These are phyloP conservation scores for Lophura nycthemera DNA, from an alignment of 2,113 vertebrate species.

Conservation along the genomic window DNA sequence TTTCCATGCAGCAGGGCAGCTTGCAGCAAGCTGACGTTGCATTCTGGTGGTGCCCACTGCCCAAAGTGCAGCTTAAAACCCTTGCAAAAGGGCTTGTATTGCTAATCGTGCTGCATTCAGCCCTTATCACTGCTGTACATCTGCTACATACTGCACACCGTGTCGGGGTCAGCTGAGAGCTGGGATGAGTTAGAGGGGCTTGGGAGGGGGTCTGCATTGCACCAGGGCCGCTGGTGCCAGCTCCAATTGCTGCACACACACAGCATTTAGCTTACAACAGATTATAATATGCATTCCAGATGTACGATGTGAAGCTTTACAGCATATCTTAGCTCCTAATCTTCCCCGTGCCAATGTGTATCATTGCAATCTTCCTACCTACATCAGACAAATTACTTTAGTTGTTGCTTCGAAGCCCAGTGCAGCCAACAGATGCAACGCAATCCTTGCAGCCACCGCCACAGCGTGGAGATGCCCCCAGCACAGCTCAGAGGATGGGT, in stretches of 20 bases:
- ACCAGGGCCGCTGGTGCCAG: background rate
- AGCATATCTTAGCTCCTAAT: background rate
- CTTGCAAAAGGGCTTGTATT: too few species aligned
- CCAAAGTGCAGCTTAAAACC: too few species aligned
- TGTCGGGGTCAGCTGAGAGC: background rate
- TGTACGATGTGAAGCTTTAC: background rate
- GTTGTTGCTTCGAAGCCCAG: background rate
- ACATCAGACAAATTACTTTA: background rate
- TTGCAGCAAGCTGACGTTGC: fast-evolving
- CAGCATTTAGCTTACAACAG: fast-evolving
- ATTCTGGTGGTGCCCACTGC: fast-evolving
- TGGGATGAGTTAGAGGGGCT: fast-evolving
- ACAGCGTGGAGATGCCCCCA: background rate
- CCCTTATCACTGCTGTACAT: fast-evolving
- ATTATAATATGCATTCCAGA: background rate
- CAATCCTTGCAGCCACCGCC: fast-evolving
- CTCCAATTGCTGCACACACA: background rate
- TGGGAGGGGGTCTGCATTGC: background rate
- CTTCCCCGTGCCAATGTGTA: fast-evolving
- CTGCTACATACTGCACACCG: fast-evolving
- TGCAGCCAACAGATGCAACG: fast-evolving
- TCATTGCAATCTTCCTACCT: background rate
- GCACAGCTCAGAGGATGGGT: background rate
- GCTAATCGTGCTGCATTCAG: fast-evolving
- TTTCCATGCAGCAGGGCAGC: background rate